These are phyloP conservation scores for Megastigmus dorsalis DNA, from an alignment of 2,888 invertebrate species.

Conservation along the genomic window DNA sequence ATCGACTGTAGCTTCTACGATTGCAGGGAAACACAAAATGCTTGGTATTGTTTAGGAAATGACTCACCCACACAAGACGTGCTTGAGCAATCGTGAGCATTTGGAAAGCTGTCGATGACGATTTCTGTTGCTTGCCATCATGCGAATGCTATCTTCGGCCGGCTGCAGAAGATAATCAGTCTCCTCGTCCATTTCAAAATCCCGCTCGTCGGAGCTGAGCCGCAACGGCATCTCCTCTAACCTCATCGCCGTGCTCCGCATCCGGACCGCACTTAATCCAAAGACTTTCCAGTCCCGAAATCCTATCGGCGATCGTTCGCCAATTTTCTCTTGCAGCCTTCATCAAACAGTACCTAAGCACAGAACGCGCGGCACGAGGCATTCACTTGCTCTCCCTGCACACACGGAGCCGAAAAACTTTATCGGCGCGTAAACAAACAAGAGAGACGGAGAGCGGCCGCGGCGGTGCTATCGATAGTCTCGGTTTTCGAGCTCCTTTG, in stretches of 20 bases:
- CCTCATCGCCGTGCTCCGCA: slow-evolving; percentile 64
- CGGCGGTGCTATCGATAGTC: too few relatives aligned
- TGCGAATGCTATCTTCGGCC: slow-evolving; percentile 67
- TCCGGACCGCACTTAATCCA: slow-evolving; percentile 2
- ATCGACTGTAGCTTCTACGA: too few relatives aligned
- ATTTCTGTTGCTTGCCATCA: slow-evolving; percentile 56
- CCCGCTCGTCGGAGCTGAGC: slow-evolving; percentile 71
- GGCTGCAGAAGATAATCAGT: slow-evolving; percentile 72
- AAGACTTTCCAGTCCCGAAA: not conserved
- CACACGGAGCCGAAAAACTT: not conserved
- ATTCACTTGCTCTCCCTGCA: too few relatives aligned
- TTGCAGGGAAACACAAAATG: too few relatives aligned
- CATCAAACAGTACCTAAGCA: slow-evolving; percentile 34
- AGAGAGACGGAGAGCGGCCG: not conserved
- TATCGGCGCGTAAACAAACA: not conserved
- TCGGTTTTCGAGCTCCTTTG: not conserved
- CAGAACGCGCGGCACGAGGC: too few relatives aligned
- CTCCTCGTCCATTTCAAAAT: slow-evolving; percentile 74
- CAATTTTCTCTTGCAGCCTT: slow-evolving; percentile 16
- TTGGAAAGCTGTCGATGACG: slow-evolving; percentile 66
- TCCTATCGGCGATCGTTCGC: slow-evolving; percentile 25
- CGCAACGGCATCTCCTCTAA: slow-evolving; percentile 72
- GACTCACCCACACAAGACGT: slow-evolving; percentile 71
- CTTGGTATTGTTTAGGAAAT: too few relatives aligned
- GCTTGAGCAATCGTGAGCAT: slow-evolving; percentile 66